Conservation (phyloP, 2,888 invertebrate species). For the Cryptocephalus primarius region DNA sequence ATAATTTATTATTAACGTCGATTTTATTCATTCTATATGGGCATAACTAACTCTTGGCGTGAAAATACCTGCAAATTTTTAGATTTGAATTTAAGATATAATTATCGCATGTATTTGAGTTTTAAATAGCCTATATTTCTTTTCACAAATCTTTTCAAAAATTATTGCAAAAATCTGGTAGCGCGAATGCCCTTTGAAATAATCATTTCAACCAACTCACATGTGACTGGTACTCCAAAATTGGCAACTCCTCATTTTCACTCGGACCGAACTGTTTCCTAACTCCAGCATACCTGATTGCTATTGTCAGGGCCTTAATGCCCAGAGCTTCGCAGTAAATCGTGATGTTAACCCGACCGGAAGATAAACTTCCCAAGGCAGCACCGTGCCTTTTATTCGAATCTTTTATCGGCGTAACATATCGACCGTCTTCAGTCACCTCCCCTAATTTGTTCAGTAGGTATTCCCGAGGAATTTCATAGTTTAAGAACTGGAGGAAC, state of each 20-base stretch:
- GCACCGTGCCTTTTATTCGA: slow-evolving; percentile 76
- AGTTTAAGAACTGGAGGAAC: slow-evolving; percentile 68
- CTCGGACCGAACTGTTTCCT: slow-evolving; percentile 81
- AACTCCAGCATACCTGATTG: slow-evolving; percentile 75
- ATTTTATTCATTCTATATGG: too few species aligned
- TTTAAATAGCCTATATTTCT: too few species aligned
- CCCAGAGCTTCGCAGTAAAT: slow-evolving; percentile 50
- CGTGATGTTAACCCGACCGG: slow-evolving; percentile 70
- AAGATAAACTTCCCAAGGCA: slow-evolving; percentile 71
- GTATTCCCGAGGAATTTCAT: slow-evolving; percentile 66
- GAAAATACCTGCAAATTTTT: too few species aligned
- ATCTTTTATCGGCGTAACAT: slow-evolving; percentile 69
- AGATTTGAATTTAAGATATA: too few species aligned
- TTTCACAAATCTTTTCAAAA: too few species aligned
- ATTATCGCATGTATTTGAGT: too few species aligned
- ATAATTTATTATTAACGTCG: too few species aligned
- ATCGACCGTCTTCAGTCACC: slow-evolving; percentile 73
- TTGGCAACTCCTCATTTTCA: slow-evolving; percentile 61
- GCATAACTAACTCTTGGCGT: too few species aligned
- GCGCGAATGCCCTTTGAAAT: too few species aligned
- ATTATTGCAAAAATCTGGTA: too few species aligned
- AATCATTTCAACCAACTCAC: too few species aligned
- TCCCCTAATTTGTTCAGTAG: slow-evolving; percentile 79
- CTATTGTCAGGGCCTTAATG: slow-evolving; percentile 68
- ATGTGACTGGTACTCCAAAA: slow-evolving; percentile 87